Conservation (phyloP, 2,113 vertebrate genomes). For the Taurulus bubalis region DNA sequence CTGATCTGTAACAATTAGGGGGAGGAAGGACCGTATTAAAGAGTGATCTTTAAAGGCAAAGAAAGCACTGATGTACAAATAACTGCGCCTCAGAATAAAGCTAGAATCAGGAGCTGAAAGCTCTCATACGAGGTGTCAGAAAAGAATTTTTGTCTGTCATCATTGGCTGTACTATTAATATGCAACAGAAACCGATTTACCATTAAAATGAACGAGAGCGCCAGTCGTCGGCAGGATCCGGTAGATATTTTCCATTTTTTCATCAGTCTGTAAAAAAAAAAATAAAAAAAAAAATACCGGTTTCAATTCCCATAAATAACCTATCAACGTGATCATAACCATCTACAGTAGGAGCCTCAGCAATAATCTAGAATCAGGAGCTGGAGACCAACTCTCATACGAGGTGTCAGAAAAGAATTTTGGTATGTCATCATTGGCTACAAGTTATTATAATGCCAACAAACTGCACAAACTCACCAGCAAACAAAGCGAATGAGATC, state of each 20-base stretch:
- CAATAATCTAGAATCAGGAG: conserved; percentile 65
- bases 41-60: neutral
- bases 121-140: conserved; percentile 61
- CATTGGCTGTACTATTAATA: conserved; percentile 43
- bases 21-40: neutral
- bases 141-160: conserved; percentile 60
- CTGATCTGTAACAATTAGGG: neutral
- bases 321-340: neutral
- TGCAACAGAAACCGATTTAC: neutral
- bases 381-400: conserved; percentile 70
- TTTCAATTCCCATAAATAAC: neutral
- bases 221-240: neutral
- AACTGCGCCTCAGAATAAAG: conserved; percentile 45
- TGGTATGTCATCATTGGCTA: conserved; percentile 67
- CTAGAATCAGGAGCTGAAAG: conserved; percentile 43
- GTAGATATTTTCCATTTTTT: no score
- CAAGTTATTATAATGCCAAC: neutral
- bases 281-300: neutral
- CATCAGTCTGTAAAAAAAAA: neutral
- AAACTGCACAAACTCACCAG: conserved; percentile 10
- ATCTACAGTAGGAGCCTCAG: conserved; percentile 14
- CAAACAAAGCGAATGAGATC: neutral
- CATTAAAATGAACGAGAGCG: neutral
- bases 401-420: conserved; percentile 76
- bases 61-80: neutral